Percentiles rank a stretch among this genome's conserved stretches.
phyloP scores from a whole-genome alignment of 2,797 vertebrate species.

The Danio aesculapii region DNA sequence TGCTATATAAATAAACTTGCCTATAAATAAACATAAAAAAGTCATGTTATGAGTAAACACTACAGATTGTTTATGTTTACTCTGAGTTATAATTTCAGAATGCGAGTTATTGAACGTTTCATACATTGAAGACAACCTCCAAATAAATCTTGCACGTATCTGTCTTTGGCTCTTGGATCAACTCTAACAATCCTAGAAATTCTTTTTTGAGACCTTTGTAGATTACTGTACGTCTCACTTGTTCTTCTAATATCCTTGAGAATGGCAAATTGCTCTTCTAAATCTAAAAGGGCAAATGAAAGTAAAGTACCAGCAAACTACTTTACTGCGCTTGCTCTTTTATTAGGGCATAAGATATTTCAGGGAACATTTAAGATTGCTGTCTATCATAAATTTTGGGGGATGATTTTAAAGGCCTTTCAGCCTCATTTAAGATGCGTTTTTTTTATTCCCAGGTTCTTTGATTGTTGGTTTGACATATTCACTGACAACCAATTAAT shows the following conservation, averaged over 20 bases:
- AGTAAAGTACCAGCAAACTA: constrained; percentile 12
- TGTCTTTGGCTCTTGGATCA: neutral
- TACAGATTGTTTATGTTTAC: too few relatives aligned
- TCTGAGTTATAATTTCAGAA: too few relatives aligned
- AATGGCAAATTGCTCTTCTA: constrained; percentile 15
- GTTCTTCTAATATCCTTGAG: neutral
- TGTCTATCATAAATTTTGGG: constrained; percentile 2
- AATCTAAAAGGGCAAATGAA: constrained; percentile 31
- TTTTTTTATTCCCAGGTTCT: constrained; percentile 4
- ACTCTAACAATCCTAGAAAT: neutral
- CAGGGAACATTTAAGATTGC: constrained; percentile 5
- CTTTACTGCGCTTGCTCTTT: constrained; percentile 9
- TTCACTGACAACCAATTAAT: too few relatives aligned
- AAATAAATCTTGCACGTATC: too few relatives aligned
- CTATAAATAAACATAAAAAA: too few relatives aligned
- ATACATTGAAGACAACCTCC: too few relatives aligned
- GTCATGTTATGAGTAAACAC: too few relatives aligned
- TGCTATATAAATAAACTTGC: too few relatives aligned
- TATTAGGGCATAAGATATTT: constrained; percentile 28
- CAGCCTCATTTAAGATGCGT: constrained; percentile 2
- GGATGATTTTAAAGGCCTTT: neutral
- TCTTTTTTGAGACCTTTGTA: constrained; percentile 35
- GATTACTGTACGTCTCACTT: neutral
- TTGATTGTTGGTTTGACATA: too few relatives aligned
- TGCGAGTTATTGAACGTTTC: too few relatives aligned